A percentile compares a stretch with the other conserved stretches of the same genome.
Evolutionary conservation across 1,140 invertebrate species (phyloP).

Genomic region (Frieseomelitta varia): DNA sequence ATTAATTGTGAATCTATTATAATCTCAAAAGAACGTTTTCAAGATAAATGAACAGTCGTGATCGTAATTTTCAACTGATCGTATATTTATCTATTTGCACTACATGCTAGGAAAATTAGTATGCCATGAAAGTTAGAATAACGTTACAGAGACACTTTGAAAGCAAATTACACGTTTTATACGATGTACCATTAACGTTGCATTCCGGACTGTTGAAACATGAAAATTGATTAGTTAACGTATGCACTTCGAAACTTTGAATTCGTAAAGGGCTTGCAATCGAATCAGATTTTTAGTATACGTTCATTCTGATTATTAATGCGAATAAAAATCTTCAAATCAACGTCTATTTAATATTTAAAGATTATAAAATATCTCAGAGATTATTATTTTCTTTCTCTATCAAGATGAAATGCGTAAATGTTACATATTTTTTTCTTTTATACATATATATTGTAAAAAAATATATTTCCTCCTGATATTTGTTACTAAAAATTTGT

Average conservation of each 20-base stretch:
- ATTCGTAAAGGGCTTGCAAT: slow-evolving; percentile 17
- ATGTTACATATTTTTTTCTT: neutral
- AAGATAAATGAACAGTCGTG: slow-evolving; percentile 25
- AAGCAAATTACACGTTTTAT: slow-evolving; percentile 30
- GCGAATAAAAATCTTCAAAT: neutral
- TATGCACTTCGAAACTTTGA: neutral
- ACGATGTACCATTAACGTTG: slow-evolving; percentile 6
- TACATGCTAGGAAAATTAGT: slow-evolving; percentile 56
- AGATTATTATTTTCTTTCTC: neutral
- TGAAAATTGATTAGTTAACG: slow-evolving; percentile 9
- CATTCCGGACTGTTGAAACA: neutral
- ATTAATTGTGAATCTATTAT: slow-evolving; percentile 77
- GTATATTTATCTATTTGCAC: slow-evolving; percentile 30
- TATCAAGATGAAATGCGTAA: neutral
- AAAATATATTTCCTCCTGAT: neutral
- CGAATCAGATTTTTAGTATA: neutral
- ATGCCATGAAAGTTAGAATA: neutral
- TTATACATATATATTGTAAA: neutral
- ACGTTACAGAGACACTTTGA: slow-evolving; percentile 17
- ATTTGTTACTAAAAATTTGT: neutral
- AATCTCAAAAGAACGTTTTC: slow-evolving; percentile 59
- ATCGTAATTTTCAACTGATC: slow-evolving; percentile 22
- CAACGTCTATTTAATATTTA: neutral
- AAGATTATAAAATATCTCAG: neutral
- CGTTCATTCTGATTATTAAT: neutral